phyloP scores from a whole-genome alignment of 2,888 invertebrate species.

The Melieria crassipennis region DNA sequence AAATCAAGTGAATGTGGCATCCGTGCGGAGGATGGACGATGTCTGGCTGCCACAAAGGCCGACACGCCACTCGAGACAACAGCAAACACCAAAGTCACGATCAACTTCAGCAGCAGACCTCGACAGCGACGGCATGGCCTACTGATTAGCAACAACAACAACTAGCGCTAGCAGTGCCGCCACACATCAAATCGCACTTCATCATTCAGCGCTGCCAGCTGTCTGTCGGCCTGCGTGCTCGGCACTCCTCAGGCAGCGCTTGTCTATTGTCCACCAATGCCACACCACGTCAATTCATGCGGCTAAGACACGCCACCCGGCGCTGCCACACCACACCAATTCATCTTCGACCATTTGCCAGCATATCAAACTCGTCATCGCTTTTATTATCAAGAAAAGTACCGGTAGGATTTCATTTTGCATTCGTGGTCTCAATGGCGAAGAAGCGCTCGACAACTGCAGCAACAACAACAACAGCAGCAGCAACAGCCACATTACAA shows the following conservation, averaged over 20 bases:
- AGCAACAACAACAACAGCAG: background rate
- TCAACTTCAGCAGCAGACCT: background rate
- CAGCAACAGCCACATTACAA: background rate
- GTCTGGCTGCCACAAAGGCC: too few species aligned
- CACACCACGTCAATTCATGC: background rate
- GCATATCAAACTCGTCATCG: slow-evolving; percentile 55
- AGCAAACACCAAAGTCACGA: background rate
- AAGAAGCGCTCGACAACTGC: background rate
- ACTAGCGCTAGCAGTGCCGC: too few species aligned
- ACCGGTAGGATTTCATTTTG: slow-evolving; percentile 4
- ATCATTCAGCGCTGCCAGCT: background rate
- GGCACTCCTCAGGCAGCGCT: background rate
- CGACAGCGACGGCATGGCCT: too few species aligned
- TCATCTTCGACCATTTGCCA: slow-evolving; percentile 46
- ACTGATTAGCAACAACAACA: too few species aligned
- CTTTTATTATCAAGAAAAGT: slow-evolving; percentile 44
- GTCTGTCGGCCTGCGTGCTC: background rate
- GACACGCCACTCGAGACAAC: background rate
- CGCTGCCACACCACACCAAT: slow-evolving; percentile 33
- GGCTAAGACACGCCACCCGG: too few species aligned
- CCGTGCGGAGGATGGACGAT: background rate
- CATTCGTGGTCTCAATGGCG: slow-evolving; percentile 18
- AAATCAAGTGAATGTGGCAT: background rate
- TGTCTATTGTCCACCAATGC: background rate
- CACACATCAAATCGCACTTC: too few species aligned